A percentile compares a stretch with the other conserved stretches of the same genome.
Evolutionary conservation across 2,797 vertebrate genomes (phyloP).

Genomic region (Eutrigla gurnardus): DNA sequence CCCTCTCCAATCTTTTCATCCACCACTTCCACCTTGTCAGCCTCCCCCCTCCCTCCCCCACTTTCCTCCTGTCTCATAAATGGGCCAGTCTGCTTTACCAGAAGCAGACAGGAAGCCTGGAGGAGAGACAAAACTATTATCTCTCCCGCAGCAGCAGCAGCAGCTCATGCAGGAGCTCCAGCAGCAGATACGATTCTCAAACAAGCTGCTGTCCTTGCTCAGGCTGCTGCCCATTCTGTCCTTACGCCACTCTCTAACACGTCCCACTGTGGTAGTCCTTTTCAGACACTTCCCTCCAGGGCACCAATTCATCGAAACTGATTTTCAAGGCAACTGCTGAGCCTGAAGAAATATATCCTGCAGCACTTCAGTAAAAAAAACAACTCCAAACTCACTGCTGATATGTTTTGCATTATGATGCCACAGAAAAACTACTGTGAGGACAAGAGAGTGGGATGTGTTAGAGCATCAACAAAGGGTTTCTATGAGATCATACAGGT

Average conservation of each 20-base stretch:
- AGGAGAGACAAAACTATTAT: constrained; percentile 80
- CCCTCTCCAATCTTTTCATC: constrained; percentile 65
- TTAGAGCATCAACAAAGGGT: too few relatives aligned
- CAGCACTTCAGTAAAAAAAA: not conserved
- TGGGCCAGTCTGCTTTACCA: constrained; percentile 61
- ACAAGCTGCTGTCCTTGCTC: constrained; percentile 59
- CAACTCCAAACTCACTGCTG: not conserved
- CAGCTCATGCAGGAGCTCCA: constrained; percentile 68
- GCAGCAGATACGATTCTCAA: constrained; percentile 67
- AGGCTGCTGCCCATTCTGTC: constrained; percentile 45
- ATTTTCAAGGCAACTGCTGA: constrained; percentile 37
- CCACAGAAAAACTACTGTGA: too few relatives aligned
- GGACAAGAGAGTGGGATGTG: too few relatives aligned
- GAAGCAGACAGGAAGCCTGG: constrained; percentile 66
- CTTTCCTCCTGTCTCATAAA: constrained; percentile 69
- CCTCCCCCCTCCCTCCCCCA: not conserved
- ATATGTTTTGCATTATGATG: not conserved
- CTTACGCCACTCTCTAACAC: constrained; percentile 21
- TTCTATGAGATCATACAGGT: not conserved
- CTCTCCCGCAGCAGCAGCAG: constrained; percentile 75
- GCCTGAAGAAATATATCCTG: constrained; percentile 19
- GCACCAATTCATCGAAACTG: constrained; percentile 21
- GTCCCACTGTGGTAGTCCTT: constrained; percentile 14
- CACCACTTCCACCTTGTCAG: constrained; percentile 22
- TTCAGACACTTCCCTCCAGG: constrained; percentile 32